Evolutionary conservation across 2,797 vertebrate species (phyloP).

Genomic region (Anguilla megastoma): DNA sequence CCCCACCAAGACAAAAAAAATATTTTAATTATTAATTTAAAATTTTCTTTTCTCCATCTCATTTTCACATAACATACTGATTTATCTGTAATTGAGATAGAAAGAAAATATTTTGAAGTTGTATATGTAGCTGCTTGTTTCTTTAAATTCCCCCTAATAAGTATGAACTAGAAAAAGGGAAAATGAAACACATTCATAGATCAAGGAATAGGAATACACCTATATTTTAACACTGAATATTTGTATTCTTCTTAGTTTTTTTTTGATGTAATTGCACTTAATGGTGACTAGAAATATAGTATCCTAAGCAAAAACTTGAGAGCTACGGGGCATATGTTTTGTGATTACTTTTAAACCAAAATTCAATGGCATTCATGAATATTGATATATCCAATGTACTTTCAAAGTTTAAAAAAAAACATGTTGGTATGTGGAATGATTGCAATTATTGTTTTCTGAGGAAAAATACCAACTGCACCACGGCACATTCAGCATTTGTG

Average conservation of each 20-base stretch:
- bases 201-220: not conserved
- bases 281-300: conserved; percentile 13
- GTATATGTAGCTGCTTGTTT: not conserved
- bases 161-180: not conserved
- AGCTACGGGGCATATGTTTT: not conserved
- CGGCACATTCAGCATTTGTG: not conserved
- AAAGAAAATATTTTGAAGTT: not conserved
- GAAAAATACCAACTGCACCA: conserved; percentile 1
- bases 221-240: not conserved
- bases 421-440: too few species aligned
- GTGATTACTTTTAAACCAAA: not conserved
- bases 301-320: not conserved
- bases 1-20: too few species aligned
- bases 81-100: not conserved
- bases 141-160: not conserved
- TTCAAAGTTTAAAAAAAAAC: not conserved
- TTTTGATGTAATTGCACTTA: conserved; percentile 4
- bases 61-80: not conserved
- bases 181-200: not conserved
- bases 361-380: conserved; percentile 12
- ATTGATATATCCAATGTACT: not conserved
- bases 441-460: not conserved
- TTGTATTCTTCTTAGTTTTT: not conserved
- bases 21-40: too few species aligned
- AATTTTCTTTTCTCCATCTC: too few species aligned